Evolutionary conservation across 2,797 vertebrate genomes (phyloP).

Genomic region (Spinibarbus caldwelli): DNA sequence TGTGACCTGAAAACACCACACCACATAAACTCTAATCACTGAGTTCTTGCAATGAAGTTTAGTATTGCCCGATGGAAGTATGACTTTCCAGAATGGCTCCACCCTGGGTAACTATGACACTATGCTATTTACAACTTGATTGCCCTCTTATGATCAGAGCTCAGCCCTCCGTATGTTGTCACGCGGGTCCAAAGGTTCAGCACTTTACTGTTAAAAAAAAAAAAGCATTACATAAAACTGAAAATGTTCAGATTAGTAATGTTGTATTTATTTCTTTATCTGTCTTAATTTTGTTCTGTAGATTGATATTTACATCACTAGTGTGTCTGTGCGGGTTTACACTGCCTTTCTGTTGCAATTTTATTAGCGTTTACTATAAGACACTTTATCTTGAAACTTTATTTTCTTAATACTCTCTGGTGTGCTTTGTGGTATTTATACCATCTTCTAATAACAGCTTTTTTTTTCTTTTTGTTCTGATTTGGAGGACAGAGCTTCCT

Average conservation of each 20-base stretch:
- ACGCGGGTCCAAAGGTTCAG: constrained; percentile 45
- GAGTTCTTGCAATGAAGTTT: background rate
- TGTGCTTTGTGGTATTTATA: background rate
- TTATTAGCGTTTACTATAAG: background rate
- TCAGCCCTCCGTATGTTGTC: background rate
- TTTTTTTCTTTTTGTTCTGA: background rate
- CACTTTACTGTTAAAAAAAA: background rate
- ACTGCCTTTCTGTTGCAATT: background rate
- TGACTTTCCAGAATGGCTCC: constrained; percentile 21
- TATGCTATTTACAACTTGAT: constrained; percentile 69
- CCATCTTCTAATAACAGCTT: background rate
- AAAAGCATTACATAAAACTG: background rate
- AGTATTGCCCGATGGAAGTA: background rate
- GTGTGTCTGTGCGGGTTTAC: background rate
- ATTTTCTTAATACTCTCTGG: background rate
- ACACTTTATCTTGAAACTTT: background rate
- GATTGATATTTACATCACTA: background rate
- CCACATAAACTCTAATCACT: background rate
- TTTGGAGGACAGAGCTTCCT: constrained; percentile 6
- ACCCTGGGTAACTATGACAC: constrained; percentile 17
- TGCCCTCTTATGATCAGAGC: constrained; percentile 35
- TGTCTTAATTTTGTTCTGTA: background rate
- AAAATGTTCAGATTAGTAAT: background rate
- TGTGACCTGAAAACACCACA: background rate
- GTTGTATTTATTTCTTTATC: background rate